Evolutionary conservation across 2,113 vertebrate species (phyloP).

Genomic region (Eretmochelys imbricata): DNA sequence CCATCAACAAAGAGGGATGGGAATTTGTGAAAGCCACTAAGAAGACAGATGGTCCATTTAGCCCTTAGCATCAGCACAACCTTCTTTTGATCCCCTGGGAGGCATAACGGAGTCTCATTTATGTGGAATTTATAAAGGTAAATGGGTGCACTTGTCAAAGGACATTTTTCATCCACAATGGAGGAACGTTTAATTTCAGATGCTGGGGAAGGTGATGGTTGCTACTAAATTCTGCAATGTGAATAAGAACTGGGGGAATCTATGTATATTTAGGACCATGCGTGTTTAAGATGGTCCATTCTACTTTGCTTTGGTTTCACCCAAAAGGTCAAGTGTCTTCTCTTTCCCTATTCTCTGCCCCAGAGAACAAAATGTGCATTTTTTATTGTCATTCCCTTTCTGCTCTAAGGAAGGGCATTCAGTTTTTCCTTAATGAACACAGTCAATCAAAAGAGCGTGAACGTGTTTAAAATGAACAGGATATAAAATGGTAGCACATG

Average conservation of each 20-base stretch:
- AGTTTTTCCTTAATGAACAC: background rate
- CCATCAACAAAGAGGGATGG: background rate
- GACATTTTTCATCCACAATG: conserved; percentile 23
- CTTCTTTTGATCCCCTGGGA: background rate
- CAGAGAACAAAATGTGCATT: background rate
- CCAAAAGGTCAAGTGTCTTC: background rate
- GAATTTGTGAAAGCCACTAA: background rate
- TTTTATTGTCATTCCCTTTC: background rate
- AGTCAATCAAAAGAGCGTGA: background rate
- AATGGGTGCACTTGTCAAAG: background rate
- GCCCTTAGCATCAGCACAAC: background rate
- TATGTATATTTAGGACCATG: background rate
- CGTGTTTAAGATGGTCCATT: background rate
- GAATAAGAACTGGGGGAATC: background rate
- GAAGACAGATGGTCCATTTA: conserved; percentile 8
- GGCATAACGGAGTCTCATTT: background rate
- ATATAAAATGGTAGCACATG: background rate
- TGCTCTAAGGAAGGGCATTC: conserved; percentile 6
- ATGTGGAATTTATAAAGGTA: conserved; percentile 16
- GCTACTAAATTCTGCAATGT: background rate
- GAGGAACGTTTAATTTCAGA: background rate
- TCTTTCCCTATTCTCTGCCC: background rate
- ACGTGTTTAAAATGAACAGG: background rate
- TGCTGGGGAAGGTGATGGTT: background rate
- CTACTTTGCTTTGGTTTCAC: background rate